phyloP scores from a whole-genome alignment of 2,113 vertebrate species.

The Pelusios castaneus region DNA sequence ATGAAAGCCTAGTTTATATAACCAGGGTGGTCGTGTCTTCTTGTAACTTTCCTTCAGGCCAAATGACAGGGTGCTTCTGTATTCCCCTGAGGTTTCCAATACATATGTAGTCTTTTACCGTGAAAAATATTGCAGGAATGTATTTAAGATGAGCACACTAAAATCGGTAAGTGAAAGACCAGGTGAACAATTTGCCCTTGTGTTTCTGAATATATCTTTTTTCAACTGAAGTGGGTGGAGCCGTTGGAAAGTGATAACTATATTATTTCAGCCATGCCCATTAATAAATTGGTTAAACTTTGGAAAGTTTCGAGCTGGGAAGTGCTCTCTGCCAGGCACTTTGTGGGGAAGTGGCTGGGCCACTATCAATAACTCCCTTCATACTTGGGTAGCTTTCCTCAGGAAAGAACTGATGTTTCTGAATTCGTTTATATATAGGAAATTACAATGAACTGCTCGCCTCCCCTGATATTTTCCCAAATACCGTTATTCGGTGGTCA shows the following conservation, averaged over 20 bases:
- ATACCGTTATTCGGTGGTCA: not conserved
- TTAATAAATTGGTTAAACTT: not conserved
- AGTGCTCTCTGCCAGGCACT: not conserved
- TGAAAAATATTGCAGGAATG: constrained; percentile 54
- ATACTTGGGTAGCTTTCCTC: not conserved
- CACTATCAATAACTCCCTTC: not conserved
- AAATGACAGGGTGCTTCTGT: constrained; percentile 54
- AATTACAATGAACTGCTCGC: not conserved
- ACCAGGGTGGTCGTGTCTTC: constrained; percentile 25
- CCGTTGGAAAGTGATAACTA: not conserved
- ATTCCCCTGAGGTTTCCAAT: constrained; percentile 59
- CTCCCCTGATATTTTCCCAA: not conserved
- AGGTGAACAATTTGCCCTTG: not conserved
- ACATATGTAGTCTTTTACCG: constrained; percentile 64
- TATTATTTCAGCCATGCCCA: not conserved
- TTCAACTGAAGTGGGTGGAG: not conserved
- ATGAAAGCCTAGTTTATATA: constrained; percentile 43
- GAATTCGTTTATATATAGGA: not conserved
- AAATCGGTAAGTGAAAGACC: not conserved
- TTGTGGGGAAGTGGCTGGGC: not conserved
- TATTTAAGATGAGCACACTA: constrained; percentile 30
- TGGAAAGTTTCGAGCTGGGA: not conserved
- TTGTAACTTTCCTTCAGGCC: constrained; percentile 60
- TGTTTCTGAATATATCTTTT: not conserved
- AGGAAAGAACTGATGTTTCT: not conserved